Evolutionary conservation across 1,140 invertebrate genomes (phyloP), one percentile per base, ranked within the genome.

Genomic region (Drosophila kohkoa): DNA sequence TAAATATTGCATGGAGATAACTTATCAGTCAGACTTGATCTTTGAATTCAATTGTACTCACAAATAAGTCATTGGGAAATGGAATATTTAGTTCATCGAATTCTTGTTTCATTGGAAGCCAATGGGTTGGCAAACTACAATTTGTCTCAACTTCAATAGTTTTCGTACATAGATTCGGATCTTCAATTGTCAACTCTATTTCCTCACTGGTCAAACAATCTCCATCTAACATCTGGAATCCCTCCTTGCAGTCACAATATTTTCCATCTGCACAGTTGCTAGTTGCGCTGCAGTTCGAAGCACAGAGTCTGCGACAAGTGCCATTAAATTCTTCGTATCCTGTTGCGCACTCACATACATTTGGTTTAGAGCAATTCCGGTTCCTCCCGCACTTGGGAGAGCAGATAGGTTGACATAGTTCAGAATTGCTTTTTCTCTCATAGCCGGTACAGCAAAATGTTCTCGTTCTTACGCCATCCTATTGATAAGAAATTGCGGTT

Each of bases 361-460:
- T 52, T 3, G 80, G 77, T 7, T 41, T 45, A 13, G 63, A 46
- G 51, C 82, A 86, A 43, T 59, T 57, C n/a, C 72, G 63, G 58
- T 86, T 74, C 6, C 20, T 38, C 1, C 68, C 71, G n/a, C 78
- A 83, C 3, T 62, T 49, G 3, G 73, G 67, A 41, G 57, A 48
- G 45, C 88, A 89, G 30, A 75, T 46, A 13, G 79, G 75, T n/a
- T 68, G 64, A 48, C 75, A 92, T 11, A 77, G 77, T n/a, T 35
- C 43, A 1, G 62, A 67, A 8, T 65, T 54, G 1, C 51, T n/a
- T 16, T 75, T 54, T 28, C 92, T 93, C 5, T 94, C 93, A 73
- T 94, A 94, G 48, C 94, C 94, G 16, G 93, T 92, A 77, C 93
- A 94, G 68, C 94, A 95, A 3, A 16, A 8, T 25, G 20, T 25